Base-by-base conservation (phyloP, 2,888 invertebrate genomes). In the Hermodice carunculata region DNA sequence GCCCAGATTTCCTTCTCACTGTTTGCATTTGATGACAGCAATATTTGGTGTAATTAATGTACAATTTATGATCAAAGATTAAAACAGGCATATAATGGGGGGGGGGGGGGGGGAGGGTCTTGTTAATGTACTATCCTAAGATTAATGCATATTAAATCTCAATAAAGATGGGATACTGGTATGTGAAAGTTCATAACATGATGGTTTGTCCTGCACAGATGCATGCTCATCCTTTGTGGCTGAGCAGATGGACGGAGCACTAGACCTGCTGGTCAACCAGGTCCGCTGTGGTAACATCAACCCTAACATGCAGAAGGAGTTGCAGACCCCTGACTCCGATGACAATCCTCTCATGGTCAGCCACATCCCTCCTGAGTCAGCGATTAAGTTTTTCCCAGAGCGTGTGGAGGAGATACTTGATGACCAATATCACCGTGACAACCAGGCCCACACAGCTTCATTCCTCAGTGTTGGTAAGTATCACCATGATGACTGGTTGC, bases 141-240 rank as follows among this genome's bases (percentile, higher is more conserved):
- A n/a, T n/a, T n/a, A n/a, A n/a, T n/a, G n/a, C n/a, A n/a, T n/a
- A n/a, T n/a, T n/a, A n/a, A n/a, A n/a, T n/a, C n/a, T n/a, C n/a
- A n/a, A n/a, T n/a, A n/a, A n/a, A n/a, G n/a, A n/a, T n/a, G n/a
- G n/a, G n/a, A n/a, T n/a, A n/a, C n/a, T n/a, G n/a, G n/a, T n/a
- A n/a, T 37, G 11, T 37, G 17, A 14, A 37, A 37, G 17, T 37
- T 37, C 40, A 37, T 37, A 17, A 37, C 11, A 37, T 37, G 17
- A 37, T 37, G 11, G 11, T 37, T n/a, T 19, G 14, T 46, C 14
- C 19, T 54, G 64, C 63, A 2, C 66, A 80, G 82, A 71, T 40
- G 79, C 81, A 4, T 79, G 79, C 53, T 82, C 81, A 2, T 77
- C 79, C 44, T 76, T 81, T 60, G 37, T 78, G 24, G 2, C 4